Evolutionary conservation across 2,797 vertebrate species (phyloP), one percentile per base, ranked within the genome.

Genomic region (Liparis tanakae): DNA sequence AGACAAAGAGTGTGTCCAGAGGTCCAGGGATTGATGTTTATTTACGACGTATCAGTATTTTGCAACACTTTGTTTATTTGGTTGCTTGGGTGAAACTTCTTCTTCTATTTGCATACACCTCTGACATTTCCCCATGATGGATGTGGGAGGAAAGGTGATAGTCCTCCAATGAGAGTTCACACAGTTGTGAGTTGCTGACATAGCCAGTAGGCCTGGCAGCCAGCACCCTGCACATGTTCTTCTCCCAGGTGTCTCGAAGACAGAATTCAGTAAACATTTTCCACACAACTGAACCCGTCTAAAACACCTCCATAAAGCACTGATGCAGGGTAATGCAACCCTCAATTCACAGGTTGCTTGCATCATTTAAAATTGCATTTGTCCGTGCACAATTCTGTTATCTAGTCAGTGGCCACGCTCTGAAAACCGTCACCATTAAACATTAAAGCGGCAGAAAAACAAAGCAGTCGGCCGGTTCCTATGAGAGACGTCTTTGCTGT

Each of bases 341-440:
- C 25, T 46, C 7, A 15, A 3, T 46, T 46, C 17, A 46, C 44
- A 46, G 44, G 43, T 44, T 17, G 15, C 43, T 17, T 17, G 43
- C 15, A 17, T 44, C 6, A 46, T 46, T 18, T 46, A 17, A 7
- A 46, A 46, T 18, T 46, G 43, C 43, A 18, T 46, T 41, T 59
- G 50, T 54, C 12, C 34, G 8, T 22, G 25, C 48, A 55, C 37
- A n/a, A 30, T 59, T 41, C 18, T 54, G 15, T 58, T 51, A 44
- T 53, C 0, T 34, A 3, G 22, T 58, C 30, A 36, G 9, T 55
- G 34, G 39, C 48, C 10, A 3, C 37, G 36, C 60, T 7, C 55
- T 60, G n/a, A 58, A 66, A 63, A 39, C 5, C 1, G 10, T 57
- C 20, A 51, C 14, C 66, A 64, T 36, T 74, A 53, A 64, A 74